Percentiles rank a stretch among this genome's conserved stretches.
Evolutionary conservation across 2,797 vertebrate genomes (phyloP).

Genomic region (Cyclura pinguis): DNA sequence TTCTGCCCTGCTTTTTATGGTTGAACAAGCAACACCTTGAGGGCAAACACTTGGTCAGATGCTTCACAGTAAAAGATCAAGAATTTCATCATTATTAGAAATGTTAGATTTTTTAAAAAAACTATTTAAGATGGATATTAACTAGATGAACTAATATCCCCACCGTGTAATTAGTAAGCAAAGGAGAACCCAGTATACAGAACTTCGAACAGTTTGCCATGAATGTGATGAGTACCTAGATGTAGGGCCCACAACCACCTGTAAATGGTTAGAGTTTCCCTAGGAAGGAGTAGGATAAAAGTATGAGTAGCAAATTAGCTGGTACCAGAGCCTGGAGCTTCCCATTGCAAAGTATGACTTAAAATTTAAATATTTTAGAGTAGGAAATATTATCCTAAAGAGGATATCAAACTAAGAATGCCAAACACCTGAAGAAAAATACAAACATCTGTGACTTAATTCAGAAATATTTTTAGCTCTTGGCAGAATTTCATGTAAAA

Average conservation of each 20-base stretch:
- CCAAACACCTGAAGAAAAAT: slow-evolving; percentile 57
- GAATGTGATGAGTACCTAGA: neutral
- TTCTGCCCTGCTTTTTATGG: neutral
- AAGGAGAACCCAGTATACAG: neutral
- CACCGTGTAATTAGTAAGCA: neutral
- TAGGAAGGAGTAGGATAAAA: neutral
- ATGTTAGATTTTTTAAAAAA: slow-evolving; percentile 38
- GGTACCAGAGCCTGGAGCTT: slow-evolving; percentile 54
- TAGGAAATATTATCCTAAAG: slow-evolving; percentile 61
- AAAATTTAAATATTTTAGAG: slow-evolving; percentile 68
- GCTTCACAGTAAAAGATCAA: neutral
- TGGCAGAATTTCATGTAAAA: slow-evolving; percentile 70
- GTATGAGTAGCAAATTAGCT: slow-evolving; percentile 44
- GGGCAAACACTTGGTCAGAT: neutral
- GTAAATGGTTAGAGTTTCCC: neutral
- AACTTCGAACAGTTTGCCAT: neutral
- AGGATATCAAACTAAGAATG: slow-evolving; percentile 67
- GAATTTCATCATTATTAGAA: slow-evolving; percentile 18
- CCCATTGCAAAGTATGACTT: slow-evolving; percentile 60
- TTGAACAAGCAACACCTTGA: neutral
- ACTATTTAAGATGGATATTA: slow-evolving; percentile 35
- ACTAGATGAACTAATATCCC: neutral
- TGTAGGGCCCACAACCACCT: no score
- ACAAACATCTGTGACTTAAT: slow-evolving; percentile 66
- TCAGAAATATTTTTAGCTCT: slow-evolving; percentile 70